phyloP scores from a whole-genome alignment of 2,888 invertebrate genomes.

The Tipula vernalis region DNA sequence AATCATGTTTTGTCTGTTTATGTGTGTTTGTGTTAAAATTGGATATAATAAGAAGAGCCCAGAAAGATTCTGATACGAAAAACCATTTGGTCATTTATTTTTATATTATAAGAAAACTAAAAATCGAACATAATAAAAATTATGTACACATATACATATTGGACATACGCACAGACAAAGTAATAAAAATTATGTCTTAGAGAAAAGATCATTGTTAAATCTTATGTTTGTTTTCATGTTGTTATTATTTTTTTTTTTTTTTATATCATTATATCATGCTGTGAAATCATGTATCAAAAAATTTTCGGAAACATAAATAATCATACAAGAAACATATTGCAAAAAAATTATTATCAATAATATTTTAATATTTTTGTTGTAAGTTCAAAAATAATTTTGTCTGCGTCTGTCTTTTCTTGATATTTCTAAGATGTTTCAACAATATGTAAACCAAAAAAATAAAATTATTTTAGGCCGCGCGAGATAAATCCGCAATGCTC shows the following conservation, averaged over 20 bases:
- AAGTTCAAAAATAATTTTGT: neutral
- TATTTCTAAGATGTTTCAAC: neutral
- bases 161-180: neutral
- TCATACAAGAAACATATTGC: neutral
- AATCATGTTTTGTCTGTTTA: neutral
- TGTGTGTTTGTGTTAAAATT: neutral
- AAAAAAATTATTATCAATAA: neutral
- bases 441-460: neutral
- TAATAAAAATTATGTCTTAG: neutral
- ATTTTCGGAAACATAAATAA: slow-evolving; percentile 4
- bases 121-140: neutral
- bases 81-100: neutral
- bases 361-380: neutral
- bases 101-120: neutral
- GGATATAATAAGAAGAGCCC: no score
- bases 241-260: neutral
- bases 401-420: neutral
- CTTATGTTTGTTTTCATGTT: neutral
- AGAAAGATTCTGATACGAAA: neutral
- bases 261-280: neutral
- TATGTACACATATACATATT: neutral
- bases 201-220: neutral
- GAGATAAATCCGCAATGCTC: neutral
- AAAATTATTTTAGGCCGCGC: neutral
- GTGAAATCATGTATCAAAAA: neutral